Base-by-base conservation (phyloP, 1,140 invertebrate genomes). In the Drosophila bifasciata region DNA sequence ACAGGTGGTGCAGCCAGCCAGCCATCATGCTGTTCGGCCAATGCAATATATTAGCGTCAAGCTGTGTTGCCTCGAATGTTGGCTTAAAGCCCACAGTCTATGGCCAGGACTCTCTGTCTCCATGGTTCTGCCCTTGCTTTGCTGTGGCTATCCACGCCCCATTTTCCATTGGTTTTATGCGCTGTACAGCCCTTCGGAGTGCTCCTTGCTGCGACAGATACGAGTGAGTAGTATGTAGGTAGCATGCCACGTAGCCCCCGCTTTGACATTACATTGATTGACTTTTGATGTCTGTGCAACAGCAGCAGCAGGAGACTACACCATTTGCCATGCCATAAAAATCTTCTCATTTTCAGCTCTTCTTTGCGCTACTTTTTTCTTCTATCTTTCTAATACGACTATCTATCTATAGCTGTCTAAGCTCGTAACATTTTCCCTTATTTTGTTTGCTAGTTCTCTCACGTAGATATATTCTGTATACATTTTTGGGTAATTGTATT, bases 241-340 rank as follows among this genome's bases (percentile, higher is more conserved):
- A 32, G 66, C 69, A 40, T 45, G 52, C 69, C 70, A 74, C 51
- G 70, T 52, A 57, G 70, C 32, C n/a, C n/a, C n/a, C 32, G 9
- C 70, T 64, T 56, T 73, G 70, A 74, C 70, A 74, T 74, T 66
- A 74, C 69, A 74, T 73, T 74, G 70, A 74, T 74, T 74, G 70
- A 74, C 69, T 74, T 74, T 57, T 64, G 51, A 55, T 74, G 70
- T 66, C 59, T 43, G 40, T 50, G 13, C 55, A 40, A 40, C 64
- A 36, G 51, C 44, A 52, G 63, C 25, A 44, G 53, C 45, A 56
- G 68, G 49, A 25, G 28, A 28, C 8, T 28, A 3, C 60, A 67
- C 41, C 17, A 11, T 32, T 39, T 16, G 36, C 23, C 23, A 21
- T 15, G 17, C 21, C 43, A 39, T 28, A 17, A 48, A 58, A 40